Conservation (phyloP, 2,888 invertebrate genomes). For the Xestia ashworthii region DNA sequence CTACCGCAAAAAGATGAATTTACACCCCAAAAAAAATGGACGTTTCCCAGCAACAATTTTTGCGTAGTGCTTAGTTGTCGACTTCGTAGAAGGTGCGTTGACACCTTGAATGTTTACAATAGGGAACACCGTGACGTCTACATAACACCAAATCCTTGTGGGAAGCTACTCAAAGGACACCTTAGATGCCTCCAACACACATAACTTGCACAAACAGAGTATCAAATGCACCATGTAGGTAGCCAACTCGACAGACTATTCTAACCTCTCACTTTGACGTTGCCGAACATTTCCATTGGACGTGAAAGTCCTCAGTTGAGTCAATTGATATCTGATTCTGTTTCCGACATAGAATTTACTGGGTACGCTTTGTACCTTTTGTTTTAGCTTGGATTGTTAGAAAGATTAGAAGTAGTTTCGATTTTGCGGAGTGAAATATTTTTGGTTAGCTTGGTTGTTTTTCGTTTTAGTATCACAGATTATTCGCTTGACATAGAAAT, state of each 20-base stretch:
- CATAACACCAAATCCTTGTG: background rate
- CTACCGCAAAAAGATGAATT: background rate
- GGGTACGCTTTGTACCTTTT: conserved; percentile 60
- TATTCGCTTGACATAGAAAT: background rate
- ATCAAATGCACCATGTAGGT: background rate
- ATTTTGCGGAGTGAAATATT: background rate
- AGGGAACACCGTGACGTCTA: background rate
- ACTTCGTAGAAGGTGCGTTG: background rate
- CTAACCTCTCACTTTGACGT: conserved; percentile 37
- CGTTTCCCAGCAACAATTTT: background rate
- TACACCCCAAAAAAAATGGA: too few species aligned
- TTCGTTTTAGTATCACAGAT: background rate
- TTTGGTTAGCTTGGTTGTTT: background rate
- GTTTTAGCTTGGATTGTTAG: conserved; percentile 25
- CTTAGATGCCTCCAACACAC: background rate
- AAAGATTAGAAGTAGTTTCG: conserved; percentile 7
- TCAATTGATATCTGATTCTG: conserved; percentile 76
- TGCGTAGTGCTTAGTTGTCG: background rate
- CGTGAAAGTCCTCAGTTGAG: conserved; percentile 60
- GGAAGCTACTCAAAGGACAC: conserved; percentile 3
- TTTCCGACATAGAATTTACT: conserved; percentile 67
- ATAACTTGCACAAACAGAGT: too few species aligned
- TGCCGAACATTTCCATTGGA: conserved; percentile 54
- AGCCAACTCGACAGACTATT: background rate
- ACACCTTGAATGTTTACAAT: background rate